Evolutionary conservation across 1,140 invertebrate genomes (phyloP).

Genomic region (Muscidifurax raptorellus): DNA sequence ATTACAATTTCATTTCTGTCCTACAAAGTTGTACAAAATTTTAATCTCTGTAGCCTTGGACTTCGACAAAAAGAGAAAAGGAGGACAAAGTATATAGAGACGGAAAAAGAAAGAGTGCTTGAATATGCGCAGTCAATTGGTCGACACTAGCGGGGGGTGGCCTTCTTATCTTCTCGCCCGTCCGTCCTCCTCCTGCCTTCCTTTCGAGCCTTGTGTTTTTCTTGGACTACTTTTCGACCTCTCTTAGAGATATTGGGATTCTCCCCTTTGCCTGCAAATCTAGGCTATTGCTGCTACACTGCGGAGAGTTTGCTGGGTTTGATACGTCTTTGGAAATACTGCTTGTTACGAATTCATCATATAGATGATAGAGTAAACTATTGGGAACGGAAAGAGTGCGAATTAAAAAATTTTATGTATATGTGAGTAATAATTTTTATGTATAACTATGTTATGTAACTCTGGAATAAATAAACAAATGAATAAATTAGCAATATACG

Average conservation of each 20-base stretch:
- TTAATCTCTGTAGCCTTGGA: not conserved
- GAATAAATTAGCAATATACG: too few relatives aligned
- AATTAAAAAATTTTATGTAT: too few relatives aligned
- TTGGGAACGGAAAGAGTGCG: too few relatives aligned
- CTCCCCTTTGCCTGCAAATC: not conserved
- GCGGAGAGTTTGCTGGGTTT: not conserved
- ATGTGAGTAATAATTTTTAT: too few relatives aligned
- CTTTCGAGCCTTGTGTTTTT: constrained; percentile 15
- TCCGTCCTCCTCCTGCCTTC: not conserved
- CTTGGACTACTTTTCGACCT: constrained; percentile 32
- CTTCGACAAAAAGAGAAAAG: not conserved
- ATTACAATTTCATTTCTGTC: too few relatives aligned
- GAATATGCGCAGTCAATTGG: constrained; percentile 36
- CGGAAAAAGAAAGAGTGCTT: not conserved
- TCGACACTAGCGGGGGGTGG: not conserved
- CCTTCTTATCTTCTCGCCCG: constrained; percentile 1
- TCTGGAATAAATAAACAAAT: too few relatives aligned
- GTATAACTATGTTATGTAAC: too few relatives aligned
- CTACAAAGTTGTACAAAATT: too few relatives aligned
- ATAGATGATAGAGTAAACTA: too few relatives aligned
- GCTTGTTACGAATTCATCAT: not conserved
- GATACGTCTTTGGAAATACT: not conserved
- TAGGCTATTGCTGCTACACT: not conserved
- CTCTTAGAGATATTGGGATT: constrained; percentile 33
- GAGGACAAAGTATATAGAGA: not conserved